Conservation (phyloP, 2,888 invertebrate genomes). For the Oxyteleia sp. region DNA sequence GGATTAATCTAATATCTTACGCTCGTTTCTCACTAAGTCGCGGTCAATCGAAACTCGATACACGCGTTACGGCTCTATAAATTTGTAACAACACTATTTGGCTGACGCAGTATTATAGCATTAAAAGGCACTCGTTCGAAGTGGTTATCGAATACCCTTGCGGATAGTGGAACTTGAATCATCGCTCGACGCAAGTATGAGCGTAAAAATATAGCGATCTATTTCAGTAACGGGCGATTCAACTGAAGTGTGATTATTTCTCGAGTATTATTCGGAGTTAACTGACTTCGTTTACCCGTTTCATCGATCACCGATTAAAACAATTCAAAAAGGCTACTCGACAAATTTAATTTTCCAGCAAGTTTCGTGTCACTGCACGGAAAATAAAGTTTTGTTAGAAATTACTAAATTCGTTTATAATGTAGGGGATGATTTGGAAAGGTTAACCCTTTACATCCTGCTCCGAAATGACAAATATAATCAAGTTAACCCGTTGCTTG, state of each 20-base stretch:
- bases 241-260: conserved; percentile 2
- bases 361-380: too few relatives aligned
- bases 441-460: too few relatives aligned
- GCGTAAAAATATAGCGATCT: conserved; percentile 28
- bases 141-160: conserved; percentile 24
- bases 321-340: too few relatives aligned
- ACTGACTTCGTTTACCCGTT: neutral
- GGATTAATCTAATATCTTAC: conserved; percentile 54
- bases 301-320: neutral
- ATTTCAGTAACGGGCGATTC: conserved; percentile 11
- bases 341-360: too few relatives aligned
- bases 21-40: conserved; percentile 47
- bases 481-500: too few relatives aligned
- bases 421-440: too few relatives aligned
- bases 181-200: conserved; percentile 23
- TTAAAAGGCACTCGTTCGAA: conserved; percentile 57
- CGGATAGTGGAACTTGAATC: conserved; percentile 32
- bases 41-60: conserved; percentile 31
- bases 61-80: conserved; percentile 31
- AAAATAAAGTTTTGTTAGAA: too few relatives aligned
- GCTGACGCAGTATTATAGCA: conserved; percentile 36
- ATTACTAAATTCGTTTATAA: too few relatives aligned
- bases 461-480: too few relatives aligned
- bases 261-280: conserved; percentile 13
- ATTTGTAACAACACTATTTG: conserved; percentile 65